These are phyloP conservation scores for Pseudochirops corinnae DNA, from an alignment of 2,797 vertebrate species.

Conservation along the genomic window DNA sequence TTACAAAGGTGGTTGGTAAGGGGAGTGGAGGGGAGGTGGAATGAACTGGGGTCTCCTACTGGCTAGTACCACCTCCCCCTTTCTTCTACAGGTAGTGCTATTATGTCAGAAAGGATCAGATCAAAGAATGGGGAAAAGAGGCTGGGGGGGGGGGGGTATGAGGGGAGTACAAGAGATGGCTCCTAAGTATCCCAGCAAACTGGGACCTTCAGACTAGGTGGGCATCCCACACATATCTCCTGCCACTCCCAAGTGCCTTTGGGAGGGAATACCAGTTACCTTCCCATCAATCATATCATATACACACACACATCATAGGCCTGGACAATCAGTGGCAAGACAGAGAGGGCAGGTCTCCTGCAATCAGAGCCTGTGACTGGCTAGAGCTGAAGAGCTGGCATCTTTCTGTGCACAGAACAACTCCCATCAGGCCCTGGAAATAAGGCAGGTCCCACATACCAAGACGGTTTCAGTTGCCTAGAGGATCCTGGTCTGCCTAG, in stretches of 20 bases:
- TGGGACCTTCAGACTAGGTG: background rate
- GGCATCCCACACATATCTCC: background rate
- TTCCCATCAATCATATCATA: background rate
- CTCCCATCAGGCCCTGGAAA: background rate
- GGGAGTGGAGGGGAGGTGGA: background rate
- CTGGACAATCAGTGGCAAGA: background rate
- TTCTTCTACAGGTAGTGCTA: slow-evolving; percentile 36
- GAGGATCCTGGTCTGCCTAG: background rate
- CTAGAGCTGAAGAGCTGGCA: background rate
- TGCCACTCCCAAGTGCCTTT: slow-evolving; percentile 24
- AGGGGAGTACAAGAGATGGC: background rate
- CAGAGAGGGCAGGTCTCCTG: background rate
- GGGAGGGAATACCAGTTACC: slow-evolving; percentile 1
- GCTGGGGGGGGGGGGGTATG: too few relatives aligned
- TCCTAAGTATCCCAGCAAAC: background rate
- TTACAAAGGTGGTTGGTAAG: background rate
- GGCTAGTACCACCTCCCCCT: background rate
- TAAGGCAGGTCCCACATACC: background rate
- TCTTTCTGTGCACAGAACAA: background rate
- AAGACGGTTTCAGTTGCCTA: background rate
- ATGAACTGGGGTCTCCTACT: background rate
- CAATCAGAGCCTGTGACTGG: background rate
- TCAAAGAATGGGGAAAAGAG: background rate
- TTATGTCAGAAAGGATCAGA: background rate
- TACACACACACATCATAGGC: background rate